Percentiles rank a stretch among this genome's conserved stretches.
These are phyloP conservation scores for Scopus umbretta DNA, from an alignment of 2,113 vertebrate genomes.

Conservation along the genomic window DNA sequence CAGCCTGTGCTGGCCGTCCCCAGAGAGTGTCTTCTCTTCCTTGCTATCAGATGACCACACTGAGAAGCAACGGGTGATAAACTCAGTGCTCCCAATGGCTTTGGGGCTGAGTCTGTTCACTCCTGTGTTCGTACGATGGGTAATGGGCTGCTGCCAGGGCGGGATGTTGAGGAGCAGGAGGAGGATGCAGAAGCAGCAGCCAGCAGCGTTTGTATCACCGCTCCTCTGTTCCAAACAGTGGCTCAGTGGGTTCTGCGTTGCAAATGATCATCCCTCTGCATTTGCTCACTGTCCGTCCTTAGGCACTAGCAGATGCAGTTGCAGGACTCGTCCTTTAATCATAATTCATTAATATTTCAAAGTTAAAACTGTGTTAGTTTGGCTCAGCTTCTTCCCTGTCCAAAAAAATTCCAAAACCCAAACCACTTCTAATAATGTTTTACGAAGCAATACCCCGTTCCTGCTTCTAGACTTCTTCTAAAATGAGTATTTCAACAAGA, in stretches of 20 bases:
- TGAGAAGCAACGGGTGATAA: neutral
- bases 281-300: neutral
- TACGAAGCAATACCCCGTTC: neutral
- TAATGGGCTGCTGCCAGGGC: neutral
- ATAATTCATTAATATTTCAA: neutral
- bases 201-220: neutral
- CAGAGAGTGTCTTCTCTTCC: neutral
- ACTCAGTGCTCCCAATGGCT: neutral
- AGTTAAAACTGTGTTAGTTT: neutral
- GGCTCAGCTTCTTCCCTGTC: neutral
- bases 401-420: neutral
- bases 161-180: neutral
- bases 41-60: fast-evolving
- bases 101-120: neutral
- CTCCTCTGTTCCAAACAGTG: neutral
- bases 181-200: neutral
- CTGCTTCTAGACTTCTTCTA: neutral
- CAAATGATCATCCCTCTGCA: neutral
- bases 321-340: neutral
- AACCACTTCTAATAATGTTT: neutral
- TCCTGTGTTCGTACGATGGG: fast-evolving
- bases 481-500: neutral
- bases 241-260: neutral
- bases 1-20: neutral
- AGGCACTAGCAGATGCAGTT: neutral